These are phyloP conservation scores for Tapirus indicus DNA, from an alignment of 2,797 vertebrate genomes.

Conservation along the genomic window DNA sequence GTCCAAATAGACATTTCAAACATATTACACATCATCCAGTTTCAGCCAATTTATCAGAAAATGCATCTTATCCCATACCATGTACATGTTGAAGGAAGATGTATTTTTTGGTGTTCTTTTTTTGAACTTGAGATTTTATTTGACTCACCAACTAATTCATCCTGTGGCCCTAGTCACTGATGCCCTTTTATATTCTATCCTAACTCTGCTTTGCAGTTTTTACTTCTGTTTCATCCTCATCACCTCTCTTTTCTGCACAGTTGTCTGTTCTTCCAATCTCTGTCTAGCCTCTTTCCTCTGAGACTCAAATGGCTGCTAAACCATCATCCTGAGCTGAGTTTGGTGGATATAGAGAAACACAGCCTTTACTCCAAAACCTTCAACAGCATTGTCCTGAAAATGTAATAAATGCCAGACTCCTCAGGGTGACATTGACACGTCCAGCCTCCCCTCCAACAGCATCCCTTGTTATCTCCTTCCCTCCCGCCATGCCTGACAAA, in stretches of 20 bases:
- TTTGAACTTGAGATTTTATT: background rate
- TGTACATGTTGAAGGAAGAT: background rate
- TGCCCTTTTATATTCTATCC: background rate
- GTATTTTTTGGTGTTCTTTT: background rate
- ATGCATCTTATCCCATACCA: background rate
- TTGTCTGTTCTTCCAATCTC: background rate
- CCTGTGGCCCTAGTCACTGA: too few species aligned
- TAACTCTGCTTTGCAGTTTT: background rate
- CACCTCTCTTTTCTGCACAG: background rate
- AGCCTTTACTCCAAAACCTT: background rate
- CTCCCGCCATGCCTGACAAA: background rate
- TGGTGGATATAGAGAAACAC: background rate
- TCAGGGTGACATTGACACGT: background rate
- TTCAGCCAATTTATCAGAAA: background rate
- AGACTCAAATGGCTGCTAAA: background rate
- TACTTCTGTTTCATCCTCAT: background rate
- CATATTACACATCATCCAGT: background rate
- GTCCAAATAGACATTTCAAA: background rate
- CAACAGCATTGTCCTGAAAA: background rate
- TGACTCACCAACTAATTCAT: background rate
- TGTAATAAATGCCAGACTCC: background rate
- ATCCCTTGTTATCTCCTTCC: background rate
- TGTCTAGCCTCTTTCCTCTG: background rate
- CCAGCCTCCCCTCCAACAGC: rapidly evolving
- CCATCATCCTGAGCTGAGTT: background rate